A percentile compares a stretch with the other conserved stretches of the same genome.
Evolutionary conservation across 2,113 vertebrate species (phyloP).

Genomic region (Hypocryptadius cinnamomeus): DNA sequence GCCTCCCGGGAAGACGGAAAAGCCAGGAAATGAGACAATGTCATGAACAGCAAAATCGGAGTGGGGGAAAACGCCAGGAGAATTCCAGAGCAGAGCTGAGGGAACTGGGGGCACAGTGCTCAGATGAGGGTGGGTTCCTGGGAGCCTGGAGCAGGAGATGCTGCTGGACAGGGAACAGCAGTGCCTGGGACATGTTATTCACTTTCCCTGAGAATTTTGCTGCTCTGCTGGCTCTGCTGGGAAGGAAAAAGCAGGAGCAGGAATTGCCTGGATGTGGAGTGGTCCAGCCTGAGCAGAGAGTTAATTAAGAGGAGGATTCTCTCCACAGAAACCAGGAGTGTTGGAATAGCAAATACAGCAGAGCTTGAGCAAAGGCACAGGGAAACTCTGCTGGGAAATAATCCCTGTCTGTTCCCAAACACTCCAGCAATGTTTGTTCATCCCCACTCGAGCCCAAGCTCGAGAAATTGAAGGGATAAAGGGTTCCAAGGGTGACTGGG

Average conservation of each 20-base stretch:
- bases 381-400: not conserved
- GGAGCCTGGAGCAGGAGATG: not conserved
- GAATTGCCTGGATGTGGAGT: not conserved
- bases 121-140: not conserved
- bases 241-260: not conserved
- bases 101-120: rapidly evolving
- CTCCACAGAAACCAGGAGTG: not conserved
- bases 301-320: not conserved
- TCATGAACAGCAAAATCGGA: rapidly evolving
- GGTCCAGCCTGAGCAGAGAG: not conserved
- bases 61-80: not conserved
- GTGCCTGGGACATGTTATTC: not conserved
- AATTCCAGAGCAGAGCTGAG: not conserved
- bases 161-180: not conserved
- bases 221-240: not conserved
- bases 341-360: not conserved
- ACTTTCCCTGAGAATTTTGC: not conserved
- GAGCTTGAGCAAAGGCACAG: not conserved
- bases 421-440: not conserved
- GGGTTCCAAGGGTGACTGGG: not conserved
- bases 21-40: rapidly evolving
- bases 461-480: not conserved
- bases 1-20: not conserved
- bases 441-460: not conserved
- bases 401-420: not conserved